Percentiles rank a stretch among this genome's conserved stretches.
Conservation (phyloP, 1,140 invertebrate species). For the Olivierus martensii region DNA sequence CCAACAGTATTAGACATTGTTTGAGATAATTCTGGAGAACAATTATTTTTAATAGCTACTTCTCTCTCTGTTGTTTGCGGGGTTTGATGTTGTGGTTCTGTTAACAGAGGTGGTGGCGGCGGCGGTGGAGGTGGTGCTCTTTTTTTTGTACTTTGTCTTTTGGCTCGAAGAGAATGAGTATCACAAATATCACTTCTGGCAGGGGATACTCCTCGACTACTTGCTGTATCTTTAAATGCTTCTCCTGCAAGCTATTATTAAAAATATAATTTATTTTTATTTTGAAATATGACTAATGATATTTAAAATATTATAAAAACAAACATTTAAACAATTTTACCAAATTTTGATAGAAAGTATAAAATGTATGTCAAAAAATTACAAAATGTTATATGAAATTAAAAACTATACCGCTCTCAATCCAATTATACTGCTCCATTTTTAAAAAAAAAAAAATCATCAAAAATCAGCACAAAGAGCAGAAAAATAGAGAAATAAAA, state of each 20-base stretch:
- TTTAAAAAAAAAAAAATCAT: no score
- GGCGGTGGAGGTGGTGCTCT: slow-evolving; percentile 25
- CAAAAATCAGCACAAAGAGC: no score
- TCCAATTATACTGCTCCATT: no score
- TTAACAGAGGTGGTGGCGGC: slow-evolving; percentile 3
- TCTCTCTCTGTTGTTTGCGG: slow-evolving; percentile 7
- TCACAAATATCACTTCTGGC: slow-evolving; percentile 26
- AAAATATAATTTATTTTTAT: slow-evolving; percentile 6
- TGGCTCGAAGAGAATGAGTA: no score
- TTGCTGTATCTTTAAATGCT: slow-evolving; percentile 34
- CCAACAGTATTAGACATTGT: background rate
- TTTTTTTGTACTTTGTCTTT: slow-evolving; percentile 18
- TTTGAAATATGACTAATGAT: no score
- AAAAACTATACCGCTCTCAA: no score
- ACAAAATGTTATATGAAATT: no score
- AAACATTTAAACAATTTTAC: no score
- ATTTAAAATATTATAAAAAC: no score
- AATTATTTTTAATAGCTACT: slow-evolving; percentile 9
- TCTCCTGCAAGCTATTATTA: slow-evolving; percentile 25
- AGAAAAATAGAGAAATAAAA: no score
- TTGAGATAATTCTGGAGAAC: slow-evolving; percentile 8
- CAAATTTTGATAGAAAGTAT: no score
- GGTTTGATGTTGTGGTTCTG: background rate
- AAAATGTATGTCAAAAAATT: no score
- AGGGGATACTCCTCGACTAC: slow-evolving; percentile 31